phyloP scores from a whole-genome alignment of 2,113 vertebrate species.

The Tichodroma muraria region DNA sequence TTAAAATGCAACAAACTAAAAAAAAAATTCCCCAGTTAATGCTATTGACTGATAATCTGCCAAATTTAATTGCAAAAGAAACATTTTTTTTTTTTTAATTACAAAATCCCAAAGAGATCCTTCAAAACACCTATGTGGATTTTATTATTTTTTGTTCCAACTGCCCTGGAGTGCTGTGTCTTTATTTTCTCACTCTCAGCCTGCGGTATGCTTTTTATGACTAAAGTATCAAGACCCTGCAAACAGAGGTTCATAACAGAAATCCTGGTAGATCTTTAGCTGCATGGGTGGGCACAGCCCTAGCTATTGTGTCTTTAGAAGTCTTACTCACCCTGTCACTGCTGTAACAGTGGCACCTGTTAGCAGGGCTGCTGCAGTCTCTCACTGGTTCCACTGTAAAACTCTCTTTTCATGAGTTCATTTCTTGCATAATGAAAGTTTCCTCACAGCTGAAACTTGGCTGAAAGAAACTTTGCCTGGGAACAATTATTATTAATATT shows the following conservation, averaged over 20 bases:
- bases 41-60: neutral
- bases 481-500: constrained; percentile 36
- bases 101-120: neutral
- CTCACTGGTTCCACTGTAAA: constrained; percentile 22
- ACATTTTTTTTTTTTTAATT: neutral
- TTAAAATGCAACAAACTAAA: constrained; percentile 7
- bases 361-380: neutral
- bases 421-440: constrained; percentile 39
- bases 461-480: constrained; percentile 11
- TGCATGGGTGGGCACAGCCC: constrained; percentile 23
- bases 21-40: neutral
- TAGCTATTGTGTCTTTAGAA: neutral
- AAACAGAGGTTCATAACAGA: neutral
- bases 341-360: constrained; percentile 26
- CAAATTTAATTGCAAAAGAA: constrained; percentile 1
- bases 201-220: neutral
- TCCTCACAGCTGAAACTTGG: constrained; percentile 34
- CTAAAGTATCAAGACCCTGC: neutral
- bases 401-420: constrained; percentile 17
- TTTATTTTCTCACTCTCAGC: neutral
- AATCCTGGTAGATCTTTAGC: neutral
- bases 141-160: neutral
- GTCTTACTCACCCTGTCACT: neutral
- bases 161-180: neutral
- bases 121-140: neutral